Percentiles rank a stretch among this genome's conserved stretches.
Conservation (phyloP, 2,888 invertebrate species). For the Dione juno region DNA sequence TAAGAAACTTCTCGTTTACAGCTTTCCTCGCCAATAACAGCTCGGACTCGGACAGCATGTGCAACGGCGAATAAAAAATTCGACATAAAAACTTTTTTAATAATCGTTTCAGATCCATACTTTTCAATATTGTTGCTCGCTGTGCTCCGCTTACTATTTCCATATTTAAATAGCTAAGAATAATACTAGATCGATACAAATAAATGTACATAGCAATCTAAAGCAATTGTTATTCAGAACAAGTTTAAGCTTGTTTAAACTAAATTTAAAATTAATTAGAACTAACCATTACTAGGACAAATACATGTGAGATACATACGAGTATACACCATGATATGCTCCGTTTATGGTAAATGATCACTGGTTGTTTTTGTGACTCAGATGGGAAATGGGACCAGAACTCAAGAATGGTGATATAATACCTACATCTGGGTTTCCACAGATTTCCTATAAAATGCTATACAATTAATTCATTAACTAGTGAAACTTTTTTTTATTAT, state of each 20-base stretch:
- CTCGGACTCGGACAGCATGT: conserved; percentile 1
- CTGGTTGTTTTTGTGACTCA: no score
- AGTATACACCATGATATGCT: no score
- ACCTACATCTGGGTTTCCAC: no score
- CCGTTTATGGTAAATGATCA: no score
- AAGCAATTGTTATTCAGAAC: background rate
- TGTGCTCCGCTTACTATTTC: background rate
- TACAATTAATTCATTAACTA: background rate
- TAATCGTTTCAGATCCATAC: conserved; percentile 9
- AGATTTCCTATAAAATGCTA: no score
- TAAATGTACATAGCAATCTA: background rate
- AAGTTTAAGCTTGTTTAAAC: background rate
- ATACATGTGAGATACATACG: no score
- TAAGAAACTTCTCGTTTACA: conserved; percentile 2
- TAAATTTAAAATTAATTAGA: no score
- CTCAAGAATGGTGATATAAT: no score
- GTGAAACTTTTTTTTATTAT: background rate
- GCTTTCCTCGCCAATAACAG: background rate
- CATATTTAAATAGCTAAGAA: background rate
- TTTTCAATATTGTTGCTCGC: conserved; percentile 9
- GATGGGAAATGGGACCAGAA: no score
- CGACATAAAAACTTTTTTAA: conserved; percentile 15
- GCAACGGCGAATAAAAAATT: conserved; percentile 5
- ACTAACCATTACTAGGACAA: background rate
- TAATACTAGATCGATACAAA: background rate